These are phyloP conservation scores for Suncus etruscus DNA, from an alignment of 2,113 vertebrate species.

Conservation along the genomic window DNA sequence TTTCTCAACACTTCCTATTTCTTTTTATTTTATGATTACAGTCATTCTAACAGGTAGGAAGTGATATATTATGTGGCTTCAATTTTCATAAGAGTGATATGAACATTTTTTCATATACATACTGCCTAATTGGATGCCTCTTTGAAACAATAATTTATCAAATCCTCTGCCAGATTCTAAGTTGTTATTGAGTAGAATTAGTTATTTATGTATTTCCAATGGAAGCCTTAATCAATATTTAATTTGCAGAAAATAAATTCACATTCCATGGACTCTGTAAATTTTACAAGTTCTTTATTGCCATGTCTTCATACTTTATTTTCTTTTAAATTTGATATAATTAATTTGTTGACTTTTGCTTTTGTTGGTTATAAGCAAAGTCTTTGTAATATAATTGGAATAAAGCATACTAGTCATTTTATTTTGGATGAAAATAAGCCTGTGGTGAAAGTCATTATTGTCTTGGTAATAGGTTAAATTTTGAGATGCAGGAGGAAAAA, in stretches of 20 bases:
- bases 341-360: neutral
- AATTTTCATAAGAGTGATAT: neutral
- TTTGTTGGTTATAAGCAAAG: neutral
- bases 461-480: neutral
- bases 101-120: neutral
- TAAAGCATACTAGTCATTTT: neutral
- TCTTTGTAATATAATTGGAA: neutral
- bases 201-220: neutral
- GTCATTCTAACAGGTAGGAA: neutral
- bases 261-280: neutral
- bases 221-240: neutral
- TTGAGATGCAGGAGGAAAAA: neutral
- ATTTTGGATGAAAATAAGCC: neutral
- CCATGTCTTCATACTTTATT: too few species aligned
- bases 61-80: neutral
- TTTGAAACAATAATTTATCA: neutral
- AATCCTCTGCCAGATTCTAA: neutral
- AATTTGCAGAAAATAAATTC: neutral
- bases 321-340: neutral
- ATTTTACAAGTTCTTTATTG: neutral
- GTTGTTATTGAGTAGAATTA: neutral
- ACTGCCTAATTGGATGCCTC: neutral
- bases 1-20: neutral
- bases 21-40: neutral
- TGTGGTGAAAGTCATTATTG: neutral